Evolutionary conservation across 2,797 vertebrate species (phyloP).

Genomic region (Melanitta fusca): DNA sequence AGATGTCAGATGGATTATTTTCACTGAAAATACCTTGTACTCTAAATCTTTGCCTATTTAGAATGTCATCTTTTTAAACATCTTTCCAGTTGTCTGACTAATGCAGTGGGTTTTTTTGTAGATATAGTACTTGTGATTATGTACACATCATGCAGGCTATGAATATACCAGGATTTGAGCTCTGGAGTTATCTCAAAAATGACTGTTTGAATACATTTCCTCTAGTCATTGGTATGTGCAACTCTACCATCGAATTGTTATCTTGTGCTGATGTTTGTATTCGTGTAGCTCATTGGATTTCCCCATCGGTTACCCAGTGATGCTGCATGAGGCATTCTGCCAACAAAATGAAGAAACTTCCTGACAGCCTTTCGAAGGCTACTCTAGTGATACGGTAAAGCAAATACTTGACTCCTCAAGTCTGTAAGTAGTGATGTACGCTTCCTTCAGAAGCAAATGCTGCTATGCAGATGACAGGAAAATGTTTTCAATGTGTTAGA

Average conservation of each 20-base stretch:
- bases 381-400: not conserved
- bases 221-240: not conserved
- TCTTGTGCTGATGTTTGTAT: slow-evolving; percentile 21
- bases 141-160: not conserved
- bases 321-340: slow-evolving; percentile 15
- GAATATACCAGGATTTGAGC: not conserved
- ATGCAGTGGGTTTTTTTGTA: not conserved
- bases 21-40: not conserved
- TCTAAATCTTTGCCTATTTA: not conserved
- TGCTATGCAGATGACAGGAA: not conserved
- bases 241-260: slow-evolving; percentile 8
- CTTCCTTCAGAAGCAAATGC: not conserved
- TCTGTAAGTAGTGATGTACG: not conserved
- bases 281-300: slow-evolving; percentile 3
- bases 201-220: not conserved
- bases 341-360: slow-evolving; percentile 11
- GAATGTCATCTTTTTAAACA: not conserved
- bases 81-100: not conserved
- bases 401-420: not conserved
- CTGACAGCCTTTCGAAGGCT: not conserved
- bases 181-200: not conserved
- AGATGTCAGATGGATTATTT: not conserved
- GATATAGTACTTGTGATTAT: not conserved
- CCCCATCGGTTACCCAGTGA: not conserved
- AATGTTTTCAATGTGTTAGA: not conserved